Conservation (phyloP, 2,797 vertebrate genomes). For the Chanos chanos region DNA sequence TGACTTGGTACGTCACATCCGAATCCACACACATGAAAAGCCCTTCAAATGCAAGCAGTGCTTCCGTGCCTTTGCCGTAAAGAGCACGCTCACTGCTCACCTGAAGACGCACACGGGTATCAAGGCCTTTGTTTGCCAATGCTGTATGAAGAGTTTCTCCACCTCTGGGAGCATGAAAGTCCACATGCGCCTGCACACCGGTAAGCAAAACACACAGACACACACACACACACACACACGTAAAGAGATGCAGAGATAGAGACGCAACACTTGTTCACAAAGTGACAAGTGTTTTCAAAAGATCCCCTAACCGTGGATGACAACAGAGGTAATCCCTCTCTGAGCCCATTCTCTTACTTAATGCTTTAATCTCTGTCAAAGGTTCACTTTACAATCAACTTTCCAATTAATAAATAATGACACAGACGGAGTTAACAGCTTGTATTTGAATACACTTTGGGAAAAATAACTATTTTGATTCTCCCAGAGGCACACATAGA, state of each 20-base stretch:
- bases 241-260: neutral
- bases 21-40: conserved; percentile 98
- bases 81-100: conserved; percentile 97
- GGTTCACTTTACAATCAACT: too few species aligned
- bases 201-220: conserved; percentile 59
- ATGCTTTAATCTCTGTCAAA: too few species aligned
- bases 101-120: conserved; percentile 97
- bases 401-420: too few species aligned
- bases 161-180: conserved; percentile 99
- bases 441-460: too few species aligned
- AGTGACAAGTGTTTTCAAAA: neutral
- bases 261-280: neutral
- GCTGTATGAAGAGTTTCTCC: conserved; percentile 96
- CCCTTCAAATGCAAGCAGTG: conserved; percentile 99
- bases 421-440: too few species aligned
- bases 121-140: conserved; percentile 95
- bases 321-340: too few species aligned
- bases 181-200: conserved; percentile 96
- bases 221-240: neutral
- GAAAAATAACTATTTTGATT: too few species aligned
- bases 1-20: conserved; percentile 95
- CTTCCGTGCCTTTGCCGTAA: conserved; percentile 96
- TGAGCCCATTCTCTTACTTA: too few species aligned
- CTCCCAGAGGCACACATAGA: too few species aligned
- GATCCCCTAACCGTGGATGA: neutral